Base-by-base conservation (phyloP, 2,888 invertebrate genomes). In the Eristalinus aeneus region DNA sequence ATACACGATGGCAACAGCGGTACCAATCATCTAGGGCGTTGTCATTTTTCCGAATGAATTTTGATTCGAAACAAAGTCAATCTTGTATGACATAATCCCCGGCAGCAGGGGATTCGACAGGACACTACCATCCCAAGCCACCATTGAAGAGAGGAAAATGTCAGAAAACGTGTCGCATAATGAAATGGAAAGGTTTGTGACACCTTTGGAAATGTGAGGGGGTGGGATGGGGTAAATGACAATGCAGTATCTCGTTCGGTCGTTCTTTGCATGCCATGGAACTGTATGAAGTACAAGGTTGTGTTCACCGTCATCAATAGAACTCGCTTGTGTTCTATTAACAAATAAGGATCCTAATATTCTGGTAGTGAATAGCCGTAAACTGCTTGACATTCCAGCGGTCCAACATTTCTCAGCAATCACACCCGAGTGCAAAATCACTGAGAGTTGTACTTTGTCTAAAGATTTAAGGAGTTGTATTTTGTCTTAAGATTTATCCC, bases 31-130 rank as follows among this genome's bases (percentile, higher is more conserved):
- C 54, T n/a, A 64, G 27, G 27, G 54, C 53, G 31, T 53, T 23
- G 23, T 11, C 10, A 9, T 16, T 2, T 20, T 32, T 10, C 36
- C 20, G 53, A 76, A 81, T 81, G 60, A 75, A 81, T 58, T 76
- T 76, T 65, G 65, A 81, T 65, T 78, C 53, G 34, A 61, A 60
- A 68, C 56, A 36, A 67, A 67, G 61, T 20, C 36, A 16, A 31
- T 56, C 61, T 68, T 76, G 56, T 81, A 31, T 65, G 69, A 60
- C 76, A 46, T 76, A 71, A 81, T 81, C 76, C 76, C 53, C 76
- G 27, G 2, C 27, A 27, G 27, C 2, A 27, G 27, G 27, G 5
- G 27, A 27, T 27, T 81, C 81, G 54, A 60, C 39, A 56, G 1
- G 56, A 11, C 2, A 2, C 20, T 20, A 10, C 2, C 11, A 0